Conservation (phyloP, 2,888 invertebrate genomes). For the Orchestes rusci region DNA sequence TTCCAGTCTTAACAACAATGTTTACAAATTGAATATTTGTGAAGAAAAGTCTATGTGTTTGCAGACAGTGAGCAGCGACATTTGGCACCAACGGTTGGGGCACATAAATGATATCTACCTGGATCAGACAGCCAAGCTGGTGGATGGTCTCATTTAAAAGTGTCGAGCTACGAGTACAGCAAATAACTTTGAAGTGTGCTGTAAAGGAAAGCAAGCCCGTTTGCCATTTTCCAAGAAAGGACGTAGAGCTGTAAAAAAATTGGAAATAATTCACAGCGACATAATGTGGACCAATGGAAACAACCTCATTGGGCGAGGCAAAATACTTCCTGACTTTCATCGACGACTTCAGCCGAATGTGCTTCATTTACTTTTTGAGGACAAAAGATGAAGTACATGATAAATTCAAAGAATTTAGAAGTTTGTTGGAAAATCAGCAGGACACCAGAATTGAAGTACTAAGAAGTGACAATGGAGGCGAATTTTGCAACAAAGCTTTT, state of each 20-base stretch:
- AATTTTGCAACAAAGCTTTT: too few relatives aligned
- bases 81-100: conserved; percentile 26
- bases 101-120: conserved; percentile 17
- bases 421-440: too few relatives aligned
- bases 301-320: conserved; percentile 17
- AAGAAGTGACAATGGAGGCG: too few relatives aligned
- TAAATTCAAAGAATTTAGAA: too few relatives aligned
- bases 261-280: conserved; percentile 32
- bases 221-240: conserved; percentile 28
- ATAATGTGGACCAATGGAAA: conserved; percentile 25
- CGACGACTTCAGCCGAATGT: too few relatives aligned
- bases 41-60: neutral
- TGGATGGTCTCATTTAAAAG: neutral
- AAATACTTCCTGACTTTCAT: conserved; percentile 18
- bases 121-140: conserved; percentile 16
- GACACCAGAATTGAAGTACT: too few relatives aligned
- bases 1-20: conserved; percentile 1
- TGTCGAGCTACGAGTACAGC: neutral
- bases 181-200: conserved; percentile 20
- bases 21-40: neutral
- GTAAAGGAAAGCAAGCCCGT: too few relatives aligned
- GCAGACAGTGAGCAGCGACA: conserved; percentile 3
- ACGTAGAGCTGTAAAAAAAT: conserved; percentile 21
- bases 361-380: conserved; percentile 27
- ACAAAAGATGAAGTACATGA: conserved; percentile 31